Evolutionary conservation across 2,797 vertebrate genomes (phyloP).

Genomic region (Fistularia tabacaria): DNA sequence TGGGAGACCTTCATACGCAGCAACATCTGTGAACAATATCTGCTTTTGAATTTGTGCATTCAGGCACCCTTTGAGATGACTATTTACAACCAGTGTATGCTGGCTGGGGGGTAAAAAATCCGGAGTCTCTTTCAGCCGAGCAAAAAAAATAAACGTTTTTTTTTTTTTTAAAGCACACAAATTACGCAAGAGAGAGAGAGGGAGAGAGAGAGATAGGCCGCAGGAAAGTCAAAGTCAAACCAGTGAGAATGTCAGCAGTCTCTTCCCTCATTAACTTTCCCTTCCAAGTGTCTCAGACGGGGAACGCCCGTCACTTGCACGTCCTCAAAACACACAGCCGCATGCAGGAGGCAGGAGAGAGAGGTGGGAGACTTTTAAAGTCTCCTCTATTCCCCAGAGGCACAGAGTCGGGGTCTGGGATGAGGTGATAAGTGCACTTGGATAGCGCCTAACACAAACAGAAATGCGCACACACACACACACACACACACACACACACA

Average conservation of each 20-base stretch:
- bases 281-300: slow-evolving; percentile 24
- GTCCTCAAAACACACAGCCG: slow-evolving; percentile 11
- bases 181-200: not conserved
- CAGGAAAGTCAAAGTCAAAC: slow-evolving; percentile 18
- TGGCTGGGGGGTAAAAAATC: no score
- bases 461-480: slow-evolving; percentile 14
- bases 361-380: slow-evolving; percentile 48
- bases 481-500: slow-evolving; percentile 9
- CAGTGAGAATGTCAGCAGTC: slow-evolving; percentile 29
- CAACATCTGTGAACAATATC: no score
- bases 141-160: slow-evolving; percentile 1
- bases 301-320: slow-evolving; percentile 4
- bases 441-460: slow-evolving; percentile 27
- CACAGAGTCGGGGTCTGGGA: slow-evolving; percentile 59
- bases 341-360: slow-evolving; percentile 23
- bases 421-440: slow-evolving; percentile 69
- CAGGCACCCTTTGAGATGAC: no score
- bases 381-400: slow-evolving; percentile 51
- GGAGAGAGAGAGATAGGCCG: not conserved
- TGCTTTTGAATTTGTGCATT: no score
- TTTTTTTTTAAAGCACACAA: not conserved
- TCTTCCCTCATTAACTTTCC: slow-evolving; percentile 43
- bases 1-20: no score
- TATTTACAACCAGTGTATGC: no score
- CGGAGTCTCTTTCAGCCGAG: not conserved